Base-by-base conservation (phyloP, 1,140 invertebrate genomes). In the Microplitis demolitor region DNA sequence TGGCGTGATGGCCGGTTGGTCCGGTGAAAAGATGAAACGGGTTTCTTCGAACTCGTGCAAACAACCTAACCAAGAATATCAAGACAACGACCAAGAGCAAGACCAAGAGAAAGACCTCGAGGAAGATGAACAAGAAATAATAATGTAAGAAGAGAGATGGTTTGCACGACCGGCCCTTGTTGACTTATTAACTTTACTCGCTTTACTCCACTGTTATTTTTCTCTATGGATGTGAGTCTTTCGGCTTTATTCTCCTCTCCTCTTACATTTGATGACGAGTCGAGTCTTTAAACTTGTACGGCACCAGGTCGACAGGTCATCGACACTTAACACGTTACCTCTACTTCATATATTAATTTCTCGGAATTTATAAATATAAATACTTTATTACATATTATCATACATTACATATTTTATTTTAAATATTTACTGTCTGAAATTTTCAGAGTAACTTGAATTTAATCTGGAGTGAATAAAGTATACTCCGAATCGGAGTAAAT, bases 131-230 rank as follows among this genome's bases (percentile, higher is more conserved):
- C 3, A 13, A 56, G 53, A 56, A 5, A 56, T 56, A 13, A 56
- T 16, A 5, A 56, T 13, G 5, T 56, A 56, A 56, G 35, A 24
- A 64, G 35, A 39, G 37, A 39, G 62, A 64, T 39, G 24, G 62
- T 35, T 50, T 50, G 11, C 77, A 78, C 74, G 73, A 58, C 72
- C 76, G 72, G 45, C 75, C 80, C 77, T 82, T 83, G 79, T 83
- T 83, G 82, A 83, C 82, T 83, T 79, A 82, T 83, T 80, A 80
- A 83, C 82, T 82, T 83, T 82, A 78, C 79, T 81, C 80, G 77
- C 74, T 66, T 75, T 63, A 58, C 53, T 62, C 56, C 50, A 60
- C 56, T 69, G 61, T 66, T 67, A 45, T 64, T 62, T 53, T 74
- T 69, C 74, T 73, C 24, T 24, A 24, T 24, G 24, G 24, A 24